A percentile compares a stretch with the other conserved stretches of the same genome.
Conservation (phyloP, 35 echinoderm and acorn worm species). For the Apostichopus parvimensis region DNA sequence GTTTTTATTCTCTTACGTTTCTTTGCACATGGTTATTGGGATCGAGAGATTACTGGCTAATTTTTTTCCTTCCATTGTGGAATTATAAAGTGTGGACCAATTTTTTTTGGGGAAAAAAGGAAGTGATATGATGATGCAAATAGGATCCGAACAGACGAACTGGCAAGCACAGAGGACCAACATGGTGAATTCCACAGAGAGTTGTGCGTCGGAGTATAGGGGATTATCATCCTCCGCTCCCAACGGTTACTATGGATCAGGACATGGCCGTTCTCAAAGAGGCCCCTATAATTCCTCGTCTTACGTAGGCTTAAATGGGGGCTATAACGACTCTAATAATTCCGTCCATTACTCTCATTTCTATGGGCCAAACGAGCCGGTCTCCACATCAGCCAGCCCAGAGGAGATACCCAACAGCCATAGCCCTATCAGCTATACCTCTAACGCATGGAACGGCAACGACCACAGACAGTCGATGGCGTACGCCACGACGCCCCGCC, state of each 20-base stretch:
- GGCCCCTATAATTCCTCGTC: conserved; percentile 3
- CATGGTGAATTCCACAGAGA: conserved; percentile 52
- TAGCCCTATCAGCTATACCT: conserved; percentile 39
- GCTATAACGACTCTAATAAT: conserved; percentile 46
- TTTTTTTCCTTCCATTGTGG: neutral
- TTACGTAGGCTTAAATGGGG: conserved; percentile 37
- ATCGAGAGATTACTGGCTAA: neutral
- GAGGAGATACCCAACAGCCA: conserved; percentile 23
- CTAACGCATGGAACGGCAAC: conserved; percentile 44
- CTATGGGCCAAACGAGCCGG: conserved; percentile 37
- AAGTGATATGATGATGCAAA: conserved; percentile 27
- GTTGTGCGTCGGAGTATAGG: conserved; percentile 49
- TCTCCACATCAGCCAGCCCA: conserved; percentile 1
- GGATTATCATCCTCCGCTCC: conserved; percentile 7
- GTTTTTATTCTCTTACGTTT: neutral
- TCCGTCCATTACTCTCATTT: conserved; percentile 53
- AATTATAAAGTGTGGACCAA: neutral
- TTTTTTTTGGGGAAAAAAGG: neutral
- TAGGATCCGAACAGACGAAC: conserved; percentile 4
- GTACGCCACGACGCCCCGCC: conserved; percentile 47
- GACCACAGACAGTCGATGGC: conserved; percentile 40
- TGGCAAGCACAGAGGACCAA: neutral
- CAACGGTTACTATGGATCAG: conserved; percentile 45
- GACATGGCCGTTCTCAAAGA: conserved; percentile 35
- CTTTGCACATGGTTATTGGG: neutral